Conservation (phyloP, 1,140 invertebrate genomes). For the Neodiprion lecontei region DNA sequence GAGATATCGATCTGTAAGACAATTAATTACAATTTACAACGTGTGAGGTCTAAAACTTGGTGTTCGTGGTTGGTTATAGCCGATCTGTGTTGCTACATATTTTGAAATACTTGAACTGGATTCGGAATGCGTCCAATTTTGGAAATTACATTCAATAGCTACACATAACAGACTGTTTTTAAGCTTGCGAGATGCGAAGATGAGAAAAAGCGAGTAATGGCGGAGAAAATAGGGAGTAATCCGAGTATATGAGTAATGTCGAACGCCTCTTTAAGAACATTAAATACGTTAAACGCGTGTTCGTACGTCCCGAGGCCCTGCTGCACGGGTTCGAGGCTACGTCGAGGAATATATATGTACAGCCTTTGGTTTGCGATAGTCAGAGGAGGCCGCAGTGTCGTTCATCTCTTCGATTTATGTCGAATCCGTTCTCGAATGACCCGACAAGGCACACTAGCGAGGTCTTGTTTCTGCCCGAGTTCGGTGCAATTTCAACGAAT, state of each 20-base stretch:
- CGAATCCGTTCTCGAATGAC: conserved; percentile 48
- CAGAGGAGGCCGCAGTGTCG: conserved; percentile 48
- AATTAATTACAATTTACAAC: too few species aligned
- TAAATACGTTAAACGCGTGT: conserved; percentile 26
- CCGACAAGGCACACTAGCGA: conserved; percentile 32
- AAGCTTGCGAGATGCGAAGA: too few species aligned
- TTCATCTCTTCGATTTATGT: conserved; percentile 60
- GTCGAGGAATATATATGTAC: conserved; percentile 36
- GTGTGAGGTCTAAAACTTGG: too few species aligned
- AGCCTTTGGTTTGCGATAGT: conserved; percentile 30
- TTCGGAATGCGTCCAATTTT: too few species aligned
- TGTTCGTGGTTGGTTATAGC: too few species aligned
- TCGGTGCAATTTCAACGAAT: conserved; percentile 2
- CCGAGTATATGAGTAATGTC: conserved; percentile 57
- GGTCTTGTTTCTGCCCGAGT: not conserved
- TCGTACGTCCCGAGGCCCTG: conserved; percentile 42
- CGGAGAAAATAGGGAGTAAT: not conserved
- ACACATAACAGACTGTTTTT: too few species aligned
- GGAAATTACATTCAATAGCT: too few species aligned
- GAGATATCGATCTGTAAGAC: too few species aligned
- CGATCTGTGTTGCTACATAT: too few species aligned
- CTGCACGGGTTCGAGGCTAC: not conserved
- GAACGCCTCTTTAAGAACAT: conserved; percentile 59
- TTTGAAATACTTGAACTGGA: too few species aligned
- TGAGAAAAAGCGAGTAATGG: conserved; percentile 12